Evolutionary conservation across 2,113 vertebrate species (phyloP).

Genomic region (Anarrhichthys ocellatus): DNA sequence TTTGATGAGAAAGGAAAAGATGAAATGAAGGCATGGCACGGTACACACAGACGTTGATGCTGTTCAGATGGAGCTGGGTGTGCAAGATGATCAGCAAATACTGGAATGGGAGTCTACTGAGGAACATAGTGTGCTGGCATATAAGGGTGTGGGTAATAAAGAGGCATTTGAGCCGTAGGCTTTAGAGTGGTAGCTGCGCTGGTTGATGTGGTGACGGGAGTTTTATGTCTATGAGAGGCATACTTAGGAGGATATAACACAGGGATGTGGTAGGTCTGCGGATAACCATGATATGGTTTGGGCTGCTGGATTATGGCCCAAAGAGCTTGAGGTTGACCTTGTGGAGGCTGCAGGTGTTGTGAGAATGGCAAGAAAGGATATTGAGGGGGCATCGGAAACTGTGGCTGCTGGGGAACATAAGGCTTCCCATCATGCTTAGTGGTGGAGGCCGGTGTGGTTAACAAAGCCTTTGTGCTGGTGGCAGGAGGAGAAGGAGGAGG

Average conservation of each 20-base stretch:
- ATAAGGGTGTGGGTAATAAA: slow-evolving; percentile 46
- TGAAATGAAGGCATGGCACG: background rate
- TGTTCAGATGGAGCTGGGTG: slow-evolving; percentile 15
- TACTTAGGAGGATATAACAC: slow-evolving; percentile 18
- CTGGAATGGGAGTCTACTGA: slow-evolving; percentile 19
- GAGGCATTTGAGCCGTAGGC: background rate
- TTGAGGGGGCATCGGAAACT: slow-evolving; percentile 17
- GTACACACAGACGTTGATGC: background rate
- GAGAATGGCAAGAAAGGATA: slow-evolving; percentile 23
- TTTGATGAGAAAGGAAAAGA: slow-evolving; percentile 7
- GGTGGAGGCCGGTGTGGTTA: slow-evolving; percentile 10
- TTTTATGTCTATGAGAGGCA: background rate
- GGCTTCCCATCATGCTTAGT: slow-evolving; percentile 10
- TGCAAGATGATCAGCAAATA: slow-evolving; percentile 42
- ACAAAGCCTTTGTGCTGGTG: slow-evolving; percentile 1
- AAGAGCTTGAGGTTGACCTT: background rate
- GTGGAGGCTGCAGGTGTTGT: background rate
- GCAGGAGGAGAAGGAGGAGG: slow-evolving; percentile 15
- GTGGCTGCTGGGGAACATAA: background rate
- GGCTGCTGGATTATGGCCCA: background rate
- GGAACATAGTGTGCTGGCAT: slow-evolving; percentile 13
- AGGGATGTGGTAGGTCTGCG: slow-evolving; percentile 28
- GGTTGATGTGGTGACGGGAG: slow-evolving; percentile 1
- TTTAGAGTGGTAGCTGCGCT: background rate
- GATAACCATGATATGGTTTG: slow-evolving; percentile 5